Evolutionary conservation across 2,797 vertebrate genomes (phyloP).

Genomic region (Tadarida brasiliensis): DNA sequence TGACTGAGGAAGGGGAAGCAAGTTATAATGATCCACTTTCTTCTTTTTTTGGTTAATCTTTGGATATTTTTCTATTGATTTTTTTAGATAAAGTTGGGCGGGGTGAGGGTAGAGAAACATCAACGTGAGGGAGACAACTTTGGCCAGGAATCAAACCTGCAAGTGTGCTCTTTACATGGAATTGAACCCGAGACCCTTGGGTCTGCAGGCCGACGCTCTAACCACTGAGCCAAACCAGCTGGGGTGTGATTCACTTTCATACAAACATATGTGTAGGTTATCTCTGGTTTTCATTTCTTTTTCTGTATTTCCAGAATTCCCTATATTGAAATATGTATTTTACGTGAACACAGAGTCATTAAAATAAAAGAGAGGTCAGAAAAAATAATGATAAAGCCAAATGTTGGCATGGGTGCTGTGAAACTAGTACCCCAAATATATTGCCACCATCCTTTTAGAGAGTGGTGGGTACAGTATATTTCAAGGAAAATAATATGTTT

Average conservation of each 20-base stretch:
- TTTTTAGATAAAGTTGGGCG: too few relatives aligned
- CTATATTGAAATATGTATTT: neutral
- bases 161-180: too few relatives aligned
- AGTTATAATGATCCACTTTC: neutral
- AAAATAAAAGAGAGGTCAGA: neutral
- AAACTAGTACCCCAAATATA: neutral
- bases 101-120: too few relatives aligned
- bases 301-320: constrained; percentile 44
- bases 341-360: neutral
- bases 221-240: too few relatives aligned
- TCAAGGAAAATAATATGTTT: constrained; percentile 33
- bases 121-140: too few relatives aligned
- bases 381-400: neutral
- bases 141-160: too few relatives aligned
- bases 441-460: neutral
- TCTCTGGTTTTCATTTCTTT: neutral
- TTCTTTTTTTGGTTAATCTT: too few relatives aligned
- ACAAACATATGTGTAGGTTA: neutral
- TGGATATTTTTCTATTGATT: too few relatives aligned
- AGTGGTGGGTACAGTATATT: neutral
- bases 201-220: too few relatives aligned
- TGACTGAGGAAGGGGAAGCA: neutral
- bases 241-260: neutral
- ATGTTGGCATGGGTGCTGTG: neutral
- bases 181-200: too few relatives aligned